Conservation (phyloP, 1,140 invertebrate species). For the Gonioctena quinquepunctata region DNA sequence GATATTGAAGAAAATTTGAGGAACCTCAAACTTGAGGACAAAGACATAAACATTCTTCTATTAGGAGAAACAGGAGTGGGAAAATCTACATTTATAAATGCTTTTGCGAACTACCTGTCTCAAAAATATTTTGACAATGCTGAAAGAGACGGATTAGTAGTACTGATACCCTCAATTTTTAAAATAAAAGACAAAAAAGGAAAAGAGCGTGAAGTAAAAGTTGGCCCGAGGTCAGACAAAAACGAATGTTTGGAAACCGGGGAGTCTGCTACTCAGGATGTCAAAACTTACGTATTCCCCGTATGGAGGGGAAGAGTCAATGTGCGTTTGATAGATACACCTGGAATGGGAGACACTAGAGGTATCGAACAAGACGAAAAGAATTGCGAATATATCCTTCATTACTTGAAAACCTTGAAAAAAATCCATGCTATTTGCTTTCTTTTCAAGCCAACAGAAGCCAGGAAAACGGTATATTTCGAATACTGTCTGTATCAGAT, state of each 20-base stretch:
- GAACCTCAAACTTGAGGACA: constrained; percentile 13
- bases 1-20: background rate
- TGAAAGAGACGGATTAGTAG: constrained; percentile 23
- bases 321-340: constrained; percentile 47
- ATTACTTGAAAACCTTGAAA: constrained; percentile 33
- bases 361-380: constrained; percentile 41
- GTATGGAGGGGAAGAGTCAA: constrained; percentile 20
- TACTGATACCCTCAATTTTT: constrained; percentile 40
- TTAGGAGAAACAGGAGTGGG: constrained; percentile 49
- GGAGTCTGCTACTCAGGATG: constrained; percentile 42
- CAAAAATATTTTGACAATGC: constrained; percentile 32
- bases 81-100: constrained; percentile 50
- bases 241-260: constrained; percentile 40
- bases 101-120: constrained; percentile 43
- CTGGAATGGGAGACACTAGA: constrained; percentile 43
- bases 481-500: constrained; percentile 47
- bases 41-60: constrained; percentile 43
- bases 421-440: constrained; percentile 45
- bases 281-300: constrained; percentile 42
- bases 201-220: constrained; percentile 19
- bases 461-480: constrained; percentile 37
- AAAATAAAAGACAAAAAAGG: constrained; percentile 30
- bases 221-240: constrained; percentile 33
- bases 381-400: constrained; percentile 46
- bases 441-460: constrained; percentile 40